Evolutionary conservation across 2,113 vertebrate genomes (phyloP), one percentile per base, ranked within the genome.

Genomic region (Columba janthina): DNA sequence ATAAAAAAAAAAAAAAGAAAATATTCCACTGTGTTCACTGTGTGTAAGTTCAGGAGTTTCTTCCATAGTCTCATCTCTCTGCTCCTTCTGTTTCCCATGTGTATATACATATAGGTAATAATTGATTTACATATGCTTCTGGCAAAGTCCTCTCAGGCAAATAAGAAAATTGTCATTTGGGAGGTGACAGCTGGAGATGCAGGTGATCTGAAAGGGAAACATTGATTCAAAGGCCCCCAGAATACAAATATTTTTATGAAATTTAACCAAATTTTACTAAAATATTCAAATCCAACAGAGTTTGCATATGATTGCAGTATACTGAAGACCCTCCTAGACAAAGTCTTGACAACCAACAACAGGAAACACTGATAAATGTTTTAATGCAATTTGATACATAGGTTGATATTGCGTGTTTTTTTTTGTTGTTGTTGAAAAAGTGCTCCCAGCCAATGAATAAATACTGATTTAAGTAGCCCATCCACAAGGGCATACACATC

Each of bases 401-500:
- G 46, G 16, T 9, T 77, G 31, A 56, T 61, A 25, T 22, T 29
- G 21, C 5, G 58, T n/a, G 46, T 10, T 21, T 20, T 50, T 50
- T 50, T 0, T 17, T 69, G 46, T 66, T 40, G 36, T 53, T 42
- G 5, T 79, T 65, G 15, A 34, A 51, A 66, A 85, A 13, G 5
- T 18, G 5, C 15, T 88, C 7, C 32, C 22, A 72, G 34, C 1
- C 6, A 57, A 42, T 31, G 12, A 80, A 18, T 17, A 44, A 57
- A n/a, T 15, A 75, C 14, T 58, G 65, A 67, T 38, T 0, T 0
- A 72, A 76, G 7, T 53, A 83, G 7, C 9, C 2, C 54, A 53
- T 28, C 5, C 3, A 53, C 34, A 69, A 38, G 10, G 32, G 2
- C 7, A 32, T 57, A 48, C 4, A 42, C 2, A 42, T 42, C 8